Evolutionary conservation across 2,888 invertebrate genomes (phyloP).

Genomic region (Sabatieria punctata): DNA sequence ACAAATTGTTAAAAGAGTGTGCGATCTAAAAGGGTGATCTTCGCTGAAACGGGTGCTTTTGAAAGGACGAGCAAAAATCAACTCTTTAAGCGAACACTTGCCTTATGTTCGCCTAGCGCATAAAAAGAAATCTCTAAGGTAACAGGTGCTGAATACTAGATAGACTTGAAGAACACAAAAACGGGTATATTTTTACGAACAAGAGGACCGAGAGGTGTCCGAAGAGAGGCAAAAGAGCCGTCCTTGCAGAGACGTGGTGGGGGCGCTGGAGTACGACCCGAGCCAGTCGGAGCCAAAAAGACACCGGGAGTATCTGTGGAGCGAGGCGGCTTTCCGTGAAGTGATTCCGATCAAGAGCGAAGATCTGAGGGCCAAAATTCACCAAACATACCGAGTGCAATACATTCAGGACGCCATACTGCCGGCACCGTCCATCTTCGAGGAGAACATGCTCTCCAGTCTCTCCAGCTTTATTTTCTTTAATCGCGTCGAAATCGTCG

Average conservation of each 20-base stretch:
- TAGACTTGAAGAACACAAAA: too few relatives aligned
- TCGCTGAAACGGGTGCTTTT: too few relatives aligned
- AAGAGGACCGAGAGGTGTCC: too few relatives aligned
- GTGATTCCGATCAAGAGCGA: constrained; percentile 79
- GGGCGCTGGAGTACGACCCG: constrained; percentile 95
- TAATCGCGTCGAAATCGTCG: constrained; percentile 98
- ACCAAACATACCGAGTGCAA: constrained; percentile 97
- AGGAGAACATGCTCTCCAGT: constrained; percentile 93
- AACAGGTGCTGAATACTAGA: too few relatives aligned
- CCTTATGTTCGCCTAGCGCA: too few relatives aligned
- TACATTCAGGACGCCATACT: constrained; percentile 93
- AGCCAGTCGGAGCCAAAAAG: constrained; percentile 27
- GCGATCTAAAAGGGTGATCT: too few relatives aligned
- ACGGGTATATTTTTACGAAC: too few relatives aligned
- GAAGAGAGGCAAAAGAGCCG: too few relatives aligned
- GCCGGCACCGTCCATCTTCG: constrained; percentile 95
- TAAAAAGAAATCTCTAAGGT: too few relatives aligned
- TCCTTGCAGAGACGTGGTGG: constrained; percentile 62
- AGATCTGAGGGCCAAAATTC: constrained; percentile 90
- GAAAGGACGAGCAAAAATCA: too few relatives aligned
- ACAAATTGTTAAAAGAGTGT: too few relatives aligned
- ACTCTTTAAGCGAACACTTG: too few relatives aligned
- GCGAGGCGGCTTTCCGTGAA: constrained; percentile 53
- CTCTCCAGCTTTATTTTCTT: constrained; percentile 98
- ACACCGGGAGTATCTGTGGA: constrained; percentile 86